Percentiles rank a stretch among this genome's conserved stretches.
Evolutionary conservation across 1,140 invertebrate species (phyloP).

Genomic region (Drosophila kikkawai): DNA sequence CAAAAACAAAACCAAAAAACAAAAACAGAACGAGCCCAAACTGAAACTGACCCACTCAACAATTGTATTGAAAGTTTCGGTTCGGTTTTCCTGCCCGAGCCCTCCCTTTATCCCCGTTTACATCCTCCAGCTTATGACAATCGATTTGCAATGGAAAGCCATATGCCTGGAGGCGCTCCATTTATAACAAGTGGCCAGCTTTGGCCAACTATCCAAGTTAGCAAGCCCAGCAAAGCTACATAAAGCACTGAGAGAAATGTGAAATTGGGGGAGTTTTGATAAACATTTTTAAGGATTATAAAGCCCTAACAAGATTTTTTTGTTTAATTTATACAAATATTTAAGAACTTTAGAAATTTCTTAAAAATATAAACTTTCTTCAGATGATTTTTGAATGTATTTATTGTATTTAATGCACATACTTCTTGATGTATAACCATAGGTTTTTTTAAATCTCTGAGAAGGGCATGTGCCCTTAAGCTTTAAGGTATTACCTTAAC

Average conservation of each 20-base stretch:
- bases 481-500: neutral
- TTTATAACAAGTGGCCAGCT: slow-evolving; percentile 77
- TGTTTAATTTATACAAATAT: too few species aligned
- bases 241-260: slow-evolving; percentile 13
- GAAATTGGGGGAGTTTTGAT: neutral
- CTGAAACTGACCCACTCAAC: slow-evolving; percentile 58
- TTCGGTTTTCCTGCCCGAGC: slow-evolving; percentile 9
- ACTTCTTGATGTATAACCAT: too few species aligned
- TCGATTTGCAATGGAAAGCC: slow-evolving; percentile 82
- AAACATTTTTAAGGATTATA: too few species aligned
- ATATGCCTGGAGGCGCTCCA: slow-evolving; percentile 74
- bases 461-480: too few species aligned
- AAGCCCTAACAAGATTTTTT: neutral
- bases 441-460: too few species aligned
- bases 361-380: too few species aligned
- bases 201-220: slow-evolving; percentile 35
- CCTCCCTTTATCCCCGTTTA: slow-evolving; percentile 14
- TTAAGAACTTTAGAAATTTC: too few species aligned
- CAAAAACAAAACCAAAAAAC: slow-evolving; percentile 7
- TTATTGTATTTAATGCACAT: too few species aligned
- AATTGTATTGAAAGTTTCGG: slow-evolving; percentile 53
- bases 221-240: slow-evolving; percentile 5
- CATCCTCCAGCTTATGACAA: slow-evolving; percentile 73
- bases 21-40: slow-evolving; percentile 31
- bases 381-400: too few species aligned